Conservation (phyloP, 2,797 vertebrate genomes). For the Semaprochilodus insignis region DNA sequence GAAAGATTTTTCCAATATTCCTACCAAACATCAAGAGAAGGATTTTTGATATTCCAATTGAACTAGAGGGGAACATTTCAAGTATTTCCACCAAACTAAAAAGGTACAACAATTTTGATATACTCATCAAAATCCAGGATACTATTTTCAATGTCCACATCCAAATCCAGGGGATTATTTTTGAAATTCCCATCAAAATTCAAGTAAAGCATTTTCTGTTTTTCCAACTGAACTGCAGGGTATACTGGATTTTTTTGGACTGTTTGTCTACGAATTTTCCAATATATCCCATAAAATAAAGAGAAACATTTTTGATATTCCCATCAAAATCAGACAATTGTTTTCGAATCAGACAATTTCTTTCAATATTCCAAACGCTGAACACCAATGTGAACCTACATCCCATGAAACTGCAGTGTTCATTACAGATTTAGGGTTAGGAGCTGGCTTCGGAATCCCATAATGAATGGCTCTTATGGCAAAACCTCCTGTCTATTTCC, state of each 20-base stretch:
- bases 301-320: background rate
- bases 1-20: background rate
- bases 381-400: too few relatives aligned
- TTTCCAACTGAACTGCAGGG: background rate
- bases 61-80: background rate
- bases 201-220: background rate
- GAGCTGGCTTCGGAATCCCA: background rate
- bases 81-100: background rate
- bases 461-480: background rate
- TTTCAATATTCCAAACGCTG: too few relatives aligned
- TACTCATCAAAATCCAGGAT: too few relatives aligned
- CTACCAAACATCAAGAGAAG: background rate
- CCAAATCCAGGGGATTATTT: background rate
- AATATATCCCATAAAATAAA: background rate
- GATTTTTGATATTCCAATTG: background rate
- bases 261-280: too few relatives aligned
- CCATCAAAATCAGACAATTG: background rate
- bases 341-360: too few relatives aligned
- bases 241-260: too few relatives aligned
- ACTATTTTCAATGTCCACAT: background rate
- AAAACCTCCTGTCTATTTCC: background rate
- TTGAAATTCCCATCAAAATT: background rate
- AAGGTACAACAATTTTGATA: background rate
- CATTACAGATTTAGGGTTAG: too few relatives aligned
- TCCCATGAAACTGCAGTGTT: too few relatives aligned